Evolutionary conservation across 2,888 invertebrate species (phyloP).

Genomic region (Meandrusa payeni): DNA sequence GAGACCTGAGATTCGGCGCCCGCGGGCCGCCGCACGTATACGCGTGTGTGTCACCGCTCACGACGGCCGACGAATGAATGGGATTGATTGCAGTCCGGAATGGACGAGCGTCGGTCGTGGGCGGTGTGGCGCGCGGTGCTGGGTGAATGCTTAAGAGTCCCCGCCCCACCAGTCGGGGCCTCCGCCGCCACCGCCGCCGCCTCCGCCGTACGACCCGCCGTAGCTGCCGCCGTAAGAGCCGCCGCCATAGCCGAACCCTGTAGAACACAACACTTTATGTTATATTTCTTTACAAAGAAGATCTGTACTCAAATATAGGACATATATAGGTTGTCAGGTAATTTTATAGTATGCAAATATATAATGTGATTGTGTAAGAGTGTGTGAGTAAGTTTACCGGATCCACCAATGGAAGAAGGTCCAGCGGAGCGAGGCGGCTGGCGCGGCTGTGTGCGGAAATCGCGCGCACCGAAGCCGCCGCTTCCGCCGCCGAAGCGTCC

Average conservation of each 20-base stretch:
- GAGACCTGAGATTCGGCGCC: slow-evolving; percentile 69
- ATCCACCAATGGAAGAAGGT: slow-evolving; percentile 53
- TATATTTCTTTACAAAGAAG: no score
- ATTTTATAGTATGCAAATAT: no score
- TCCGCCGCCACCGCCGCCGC: slow-evolving; percentile 68
- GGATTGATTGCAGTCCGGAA: slow-evolving; percentile 56
- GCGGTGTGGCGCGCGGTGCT: slow-evolving; percentile 31
- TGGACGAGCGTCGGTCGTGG: slow-evolving; percentile 20
- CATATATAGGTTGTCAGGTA: no score
- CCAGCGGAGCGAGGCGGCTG: slow-evolving; percentile 66
- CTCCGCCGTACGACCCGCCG: slow-evolving; percentile 70
- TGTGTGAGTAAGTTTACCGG: no score
- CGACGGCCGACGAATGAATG: slow-evolving; percentile 27
- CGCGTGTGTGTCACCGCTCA: slow-evolving; percentile 39
- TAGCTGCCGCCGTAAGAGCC: slow-evolving; percentile 71
- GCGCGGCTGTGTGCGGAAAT: slow-evolving; percentile 70
- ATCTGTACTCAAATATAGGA: no score
- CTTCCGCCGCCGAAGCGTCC: slow-evolving; percentile 44
- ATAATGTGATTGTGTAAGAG: no score
- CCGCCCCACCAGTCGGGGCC: slow-evolving; percentile 77
- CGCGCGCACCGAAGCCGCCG: slow-evolving; percentile 73
- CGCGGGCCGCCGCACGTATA: slow-evolving; percentile 48
- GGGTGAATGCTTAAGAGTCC: slow-evolving; percentile 58
- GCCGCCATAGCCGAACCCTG: slow-evolving; percentile 66
- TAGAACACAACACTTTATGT: no score